Evolutionary conservation across 92 coral and sea anemone species (phyloP).

Genomic region (Palythoa grandiflora): DNA sequence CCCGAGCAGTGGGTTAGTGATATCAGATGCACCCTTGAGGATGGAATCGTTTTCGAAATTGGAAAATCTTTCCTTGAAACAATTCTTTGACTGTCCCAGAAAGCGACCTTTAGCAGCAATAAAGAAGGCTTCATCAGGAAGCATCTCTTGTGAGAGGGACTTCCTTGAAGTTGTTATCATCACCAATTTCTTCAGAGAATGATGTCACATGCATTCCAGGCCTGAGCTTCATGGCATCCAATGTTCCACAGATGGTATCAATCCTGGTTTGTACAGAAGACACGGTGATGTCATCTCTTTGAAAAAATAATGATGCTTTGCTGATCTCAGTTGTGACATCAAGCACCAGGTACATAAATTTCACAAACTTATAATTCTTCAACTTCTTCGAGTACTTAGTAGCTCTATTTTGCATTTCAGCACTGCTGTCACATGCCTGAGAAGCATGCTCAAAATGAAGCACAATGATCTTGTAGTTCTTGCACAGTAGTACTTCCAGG

Average conservation of each 20-base stretch:
- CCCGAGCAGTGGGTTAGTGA: constrained; percentile 18
- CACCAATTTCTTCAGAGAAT: constrained; percentile 48
- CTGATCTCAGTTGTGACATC: constrained; percentile 56
- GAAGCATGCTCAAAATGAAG: constrained; percentile 52
- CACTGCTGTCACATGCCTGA: constrained; percentile 54
- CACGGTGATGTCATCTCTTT: constrained; percentile 49
- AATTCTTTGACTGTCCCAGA: not conserved
- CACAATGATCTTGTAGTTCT: constrained; percentile 44
- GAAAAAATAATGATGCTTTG: constrained; percentile 49
- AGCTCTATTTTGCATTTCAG: constrained; percentile 44
- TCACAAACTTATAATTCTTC: constrained; percentile 53
- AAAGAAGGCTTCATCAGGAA: constrained; percentile 5
- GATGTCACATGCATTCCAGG: constrained; percentile 49
- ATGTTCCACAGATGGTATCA: constrained; percentile 27
- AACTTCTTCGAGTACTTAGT: constrained; percentile 53
- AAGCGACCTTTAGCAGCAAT: not conserved
- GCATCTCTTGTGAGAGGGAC: constrained; percentile 9
- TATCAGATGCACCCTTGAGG: constrained; percentile 20
- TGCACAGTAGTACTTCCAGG: constrained; percentile 42
- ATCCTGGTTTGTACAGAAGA: constrained; percentile 40
- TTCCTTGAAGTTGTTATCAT: constrained; percentile 39
- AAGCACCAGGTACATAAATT: constrained; percentile 62
- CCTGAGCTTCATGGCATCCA: constrained; percentile 42
- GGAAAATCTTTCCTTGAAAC: not conserved
- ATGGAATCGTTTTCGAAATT: constrained; percentile 7